Conservation (phyloP, 1,140 invertebrate species). For the Drosophila pseudoananassae region DNA sequence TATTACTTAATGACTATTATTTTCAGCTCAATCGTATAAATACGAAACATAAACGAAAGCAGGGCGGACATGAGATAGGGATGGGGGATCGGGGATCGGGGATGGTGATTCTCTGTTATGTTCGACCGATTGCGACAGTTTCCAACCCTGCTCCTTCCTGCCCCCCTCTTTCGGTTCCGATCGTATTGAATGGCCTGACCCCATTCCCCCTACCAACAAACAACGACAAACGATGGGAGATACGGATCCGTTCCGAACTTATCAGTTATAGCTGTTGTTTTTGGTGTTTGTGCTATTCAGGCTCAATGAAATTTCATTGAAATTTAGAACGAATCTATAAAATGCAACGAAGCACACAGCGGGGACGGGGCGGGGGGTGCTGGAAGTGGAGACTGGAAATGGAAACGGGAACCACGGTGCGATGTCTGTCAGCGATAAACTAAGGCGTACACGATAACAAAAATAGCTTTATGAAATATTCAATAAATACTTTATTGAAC, state of each 20-base stretch:
- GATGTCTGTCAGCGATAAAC: constrained; percentile 38
- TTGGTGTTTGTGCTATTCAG: constrained; percentile 32
- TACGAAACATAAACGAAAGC: constrained; percentile 11
- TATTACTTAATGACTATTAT: constrained; percentile 36
- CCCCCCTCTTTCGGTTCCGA: not conserved
- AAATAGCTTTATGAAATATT: not conserved
- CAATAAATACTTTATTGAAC: not conserved
- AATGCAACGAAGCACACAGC: constrained; percentile 72
- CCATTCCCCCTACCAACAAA: constrained; percentile 48
- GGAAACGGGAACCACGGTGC: constrained; percentile 39
- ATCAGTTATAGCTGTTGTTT: constrained; percentile 54
- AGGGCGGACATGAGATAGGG: constrained; percentile 1
- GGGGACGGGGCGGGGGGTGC: constrained; percentile 1
- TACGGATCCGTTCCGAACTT: constrained; percentile 68
- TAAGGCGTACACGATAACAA: constrained; percentile 10
- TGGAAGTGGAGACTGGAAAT: constrained; percentile 36
- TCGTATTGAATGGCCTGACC: constrained; percentile 66
- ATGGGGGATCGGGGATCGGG: too few species aligned
- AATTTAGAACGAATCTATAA: constrained; percentile 82
- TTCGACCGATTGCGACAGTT: constrained; percentile 65
- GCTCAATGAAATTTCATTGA: constrained; percentile 81
- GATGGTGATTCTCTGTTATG: constrained; percentile 27
- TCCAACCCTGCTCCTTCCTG: not conserved
- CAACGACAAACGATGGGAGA: constrained; percentile 54
- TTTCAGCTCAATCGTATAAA: constrained; percentile 15